Evolutionary conservation across 2,888 invertebrate species (phyloP).

Genomic region (Eristalinus sepulchralis): DNA sequence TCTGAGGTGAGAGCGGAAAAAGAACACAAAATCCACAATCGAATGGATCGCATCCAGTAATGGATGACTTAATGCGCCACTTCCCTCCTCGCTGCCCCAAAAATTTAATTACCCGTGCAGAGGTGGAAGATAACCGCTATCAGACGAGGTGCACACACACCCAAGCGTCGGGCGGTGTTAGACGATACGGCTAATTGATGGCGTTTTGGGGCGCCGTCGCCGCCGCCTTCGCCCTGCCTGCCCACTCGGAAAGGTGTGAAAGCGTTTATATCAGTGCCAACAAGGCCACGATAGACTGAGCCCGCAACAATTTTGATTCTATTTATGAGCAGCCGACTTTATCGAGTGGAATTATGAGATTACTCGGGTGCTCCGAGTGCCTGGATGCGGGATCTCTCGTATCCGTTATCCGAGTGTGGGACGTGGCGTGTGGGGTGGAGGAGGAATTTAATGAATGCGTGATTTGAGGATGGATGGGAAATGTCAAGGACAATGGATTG

Average conservation of each 20-base stretch:
- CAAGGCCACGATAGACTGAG: not conserved
- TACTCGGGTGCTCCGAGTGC: not conserved
- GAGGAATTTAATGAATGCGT: not conserved
- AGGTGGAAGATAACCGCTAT: constrained; percentile 26
- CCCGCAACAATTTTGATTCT: not conserved
- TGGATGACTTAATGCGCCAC: constrained; percentile 11
- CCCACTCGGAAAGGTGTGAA: constrained; percentile 40
- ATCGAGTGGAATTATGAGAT: constrained; percentile 36
- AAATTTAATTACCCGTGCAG: constrained; percentile 57
- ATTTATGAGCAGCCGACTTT: constrained; percentile 22
- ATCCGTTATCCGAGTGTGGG: not conserved
- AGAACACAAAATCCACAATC: not conserved
- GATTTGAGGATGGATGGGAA: not conserved
- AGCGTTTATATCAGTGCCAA: constrained; percentile 32
- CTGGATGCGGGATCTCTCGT: constrained; percentile 16
- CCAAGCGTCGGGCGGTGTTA: not conserved
- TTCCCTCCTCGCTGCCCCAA: not conserved
- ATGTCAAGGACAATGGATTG: not conserved
- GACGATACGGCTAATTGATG: constrained; percentile 49
- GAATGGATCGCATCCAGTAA: not conserved
- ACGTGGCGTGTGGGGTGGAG: not conserved
- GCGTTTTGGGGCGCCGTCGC: constrained; percentile 3
- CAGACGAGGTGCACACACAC: not conserved
- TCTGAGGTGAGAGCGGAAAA: not conserved
- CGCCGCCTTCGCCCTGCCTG: not conserved